phyloP scores from a whole-genome alignment of 2,888 invertebrate genomes.

The Pardosa pseudoannulata region DNA sequence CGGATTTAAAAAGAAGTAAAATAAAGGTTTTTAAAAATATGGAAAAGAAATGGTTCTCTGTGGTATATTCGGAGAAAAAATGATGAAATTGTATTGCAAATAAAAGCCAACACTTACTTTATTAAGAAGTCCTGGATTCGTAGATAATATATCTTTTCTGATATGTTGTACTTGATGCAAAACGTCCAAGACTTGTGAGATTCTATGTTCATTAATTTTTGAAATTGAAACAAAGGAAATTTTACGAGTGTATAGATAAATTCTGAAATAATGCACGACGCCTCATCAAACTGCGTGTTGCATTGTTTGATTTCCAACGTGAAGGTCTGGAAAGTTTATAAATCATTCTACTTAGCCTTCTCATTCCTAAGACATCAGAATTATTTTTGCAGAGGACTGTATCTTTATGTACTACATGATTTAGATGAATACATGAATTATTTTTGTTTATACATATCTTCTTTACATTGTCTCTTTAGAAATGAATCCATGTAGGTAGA shows the following conservation, averaged over 20 bases:
- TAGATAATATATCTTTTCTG: neutral
- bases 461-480: neutral
- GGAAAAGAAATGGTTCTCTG: no score
- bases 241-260: slow-evolving; percentile 35
- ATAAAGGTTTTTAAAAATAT: no score
- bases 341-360: slow-evolving; percentile 46
- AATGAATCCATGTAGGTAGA: neutral
- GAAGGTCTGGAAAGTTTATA: slow-evolving; percentile 28
- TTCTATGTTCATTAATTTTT: neutral
- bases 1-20: no score
- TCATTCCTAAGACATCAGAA: neutral
- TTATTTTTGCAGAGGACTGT: neutral
- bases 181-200: neutral
- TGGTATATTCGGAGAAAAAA: no score
- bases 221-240: slow-evolving; percentile 6
- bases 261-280: slow-evolving; percentile 51
- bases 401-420: neutral
- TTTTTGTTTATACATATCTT: neutral
- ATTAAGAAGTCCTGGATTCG: no score
- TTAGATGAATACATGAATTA: slow-evolving; percentile 2
- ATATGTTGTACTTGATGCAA: neutral
- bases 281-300: slow-evolving; percentile 17
- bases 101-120: no score
- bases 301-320: slow-evolving; percentile 48
- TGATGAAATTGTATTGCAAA: no score